Conservation (phyloP, 2,113 vertebrate genomes). For the Ammodramus savannarum region DNA sequence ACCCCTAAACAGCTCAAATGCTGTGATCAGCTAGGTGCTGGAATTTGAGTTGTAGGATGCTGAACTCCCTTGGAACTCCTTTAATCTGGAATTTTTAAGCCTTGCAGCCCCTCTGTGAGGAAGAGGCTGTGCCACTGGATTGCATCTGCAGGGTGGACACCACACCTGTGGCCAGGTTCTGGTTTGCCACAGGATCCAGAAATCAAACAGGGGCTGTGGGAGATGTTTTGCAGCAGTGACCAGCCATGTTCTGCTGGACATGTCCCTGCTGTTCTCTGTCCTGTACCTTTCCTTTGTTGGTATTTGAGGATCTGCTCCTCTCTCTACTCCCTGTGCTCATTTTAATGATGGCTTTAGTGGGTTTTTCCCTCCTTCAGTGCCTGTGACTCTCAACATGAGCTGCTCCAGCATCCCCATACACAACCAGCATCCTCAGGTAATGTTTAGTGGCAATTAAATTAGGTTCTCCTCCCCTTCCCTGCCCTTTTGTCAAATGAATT, state of each 20-base stretch:
- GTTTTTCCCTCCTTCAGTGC: not conserved
- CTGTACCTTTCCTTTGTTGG: not conserved
- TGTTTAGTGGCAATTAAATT: slow-evolving; percentile 25
- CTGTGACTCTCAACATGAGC: not conserved
- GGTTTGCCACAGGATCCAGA: not conserved
- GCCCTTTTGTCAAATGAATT: slow-evolving; percentile 4
- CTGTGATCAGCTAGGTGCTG: not conserved
- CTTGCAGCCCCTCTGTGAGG: not conserved
- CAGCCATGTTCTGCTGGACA: not conserved
- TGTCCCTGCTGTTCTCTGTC: not conserved
- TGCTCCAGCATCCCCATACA: not conserved
- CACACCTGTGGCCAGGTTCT: not conserved
- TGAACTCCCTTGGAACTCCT: not conserved
- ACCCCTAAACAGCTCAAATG: not conserved
- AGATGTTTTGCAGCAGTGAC: not conserved
- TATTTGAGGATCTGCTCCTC: not conserved
- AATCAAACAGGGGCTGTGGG: not conserved
- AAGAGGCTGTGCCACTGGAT: not conserved
- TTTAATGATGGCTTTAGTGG: not conserved
- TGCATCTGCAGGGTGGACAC: not conserved
- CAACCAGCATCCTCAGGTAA: slow-evolving; percentile 22
- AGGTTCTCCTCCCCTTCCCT: not conserved
- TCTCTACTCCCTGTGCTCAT: not conserved
- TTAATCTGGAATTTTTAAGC: not conserved
- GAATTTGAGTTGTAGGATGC: not conserved